These are phyloP conservation scores for Scaptomyza caliginosa DNA, from an alignment of 2,888 invertebrate species.

Conservation along the genomic window DNA sequence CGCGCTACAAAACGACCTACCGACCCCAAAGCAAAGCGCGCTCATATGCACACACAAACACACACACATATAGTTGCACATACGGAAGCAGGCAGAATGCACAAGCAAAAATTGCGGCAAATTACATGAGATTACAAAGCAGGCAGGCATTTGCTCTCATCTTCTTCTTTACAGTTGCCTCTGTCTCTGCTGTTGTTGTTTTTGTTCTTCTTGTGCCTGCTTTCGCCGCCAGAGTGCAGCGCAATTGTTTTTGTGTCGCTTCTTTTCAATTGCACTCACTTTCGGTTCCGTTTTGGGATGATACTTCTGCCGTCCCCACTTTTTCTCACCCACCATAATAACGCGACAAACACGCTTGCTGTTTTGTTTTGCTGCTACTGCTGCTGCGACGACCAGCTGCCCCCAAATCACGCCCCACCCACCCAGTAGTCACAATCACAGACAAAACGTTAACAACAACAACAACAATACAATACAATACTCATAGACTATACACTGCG, in stretches of 20 bases:
- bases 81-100: constrained; percentile 65
- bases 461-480: constrained; percentile 62
- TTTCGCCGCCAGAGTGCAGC: constrained; percentile 53
- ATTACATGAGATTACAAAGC: constrained; percentile 77
- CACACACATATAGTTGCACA: constrained; percentile 12
- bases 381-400: constrained; percentile 53
- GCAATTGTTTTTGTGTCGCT: constrained; percentile 70
- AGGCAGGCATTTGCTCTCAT: constrained; percentile 51
- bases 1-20: constrained; percentile 63
- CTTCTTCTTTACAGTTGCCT: constrained; percentile 24
- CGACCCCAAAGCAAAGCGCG: constrained; percentile 60
- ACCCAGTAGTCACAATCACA: constrained; percentile 48
- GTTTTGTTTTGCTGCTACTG: constrained; percentile 56
- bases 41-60: constrained; percentile 21
- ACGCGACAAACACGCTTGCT: constrained; percentile 47
- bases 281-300: constrained; percentile 63
- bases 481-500: constrained; percentile 65
- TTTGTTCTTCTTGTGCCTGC: constrained; percentile 35
- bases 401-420: constrained; percentile 76
- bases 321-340: constrained; percentile 7
- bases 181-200: constrained; percentile 31
- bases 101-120: constrained; percentile 73
- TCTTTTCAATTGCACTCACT: constrained; percentile 60
- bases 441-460: constrained; percentile 63
- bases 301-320: constrained; percentile 37